A percentile compares a stretch with the other conserved stretches of the same genome.
These are phyloP conservation scores for Silurus aristotelis DNA, from an alignment of 2,797 vertebrate species.

Conservation along the genomic window DNA sequence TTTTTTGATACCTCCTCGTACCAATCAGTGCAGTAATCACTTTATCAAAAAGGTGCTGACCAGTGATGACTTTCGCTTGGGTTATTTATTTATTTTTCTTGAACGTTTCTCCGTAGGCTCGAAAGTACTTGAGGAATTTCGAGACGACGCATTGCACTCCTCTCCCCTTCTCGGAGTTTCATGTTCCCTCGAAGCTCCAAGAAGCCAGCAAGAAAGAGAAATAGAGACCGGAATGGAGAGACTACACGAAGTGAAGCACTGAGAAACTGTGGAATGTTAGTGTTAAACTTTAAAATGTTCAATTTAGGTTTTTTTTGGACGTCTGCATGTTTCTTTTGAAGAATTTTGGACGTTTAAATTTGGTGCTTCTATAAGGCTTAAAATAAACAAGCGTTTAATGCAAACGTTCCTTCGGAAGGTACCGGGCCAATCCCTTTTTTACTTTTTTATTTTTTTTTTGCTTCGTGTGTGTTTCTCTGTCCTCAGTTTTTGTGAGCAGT, in stretches of 20 bases:
- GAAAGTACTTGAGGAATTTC: slow-evolving; percentile 89
- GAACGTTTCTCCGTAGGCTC: slow-evolving; percentile 71
- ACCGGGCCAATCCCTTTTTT: neutral
- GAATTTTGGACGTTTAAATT: neutral
- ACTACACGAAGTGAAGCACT: neutral
- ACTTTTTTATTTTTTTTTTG: neutral
- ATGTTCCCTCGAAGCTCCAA: slow-evolving; percentile 83
- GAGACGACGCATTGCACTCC: slow-evolving; percentile 90
- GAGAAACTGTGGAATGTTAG: slow-evolving; percentile 35
- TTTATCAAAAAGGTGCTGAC: too few relatives aligned
- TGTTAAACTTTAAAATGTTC: slow-evolving; percentile 35
- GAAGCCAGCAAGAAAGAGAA: neutral
- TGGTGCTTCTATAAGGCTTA: neutral
- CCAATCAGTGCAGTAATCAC: too few relatives aligned
- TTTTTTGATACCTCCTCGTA: too few relatives aligned
- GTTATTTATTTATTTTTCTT: neutral
- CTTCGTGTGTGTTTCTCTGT: slow-evolving; percentile 30
- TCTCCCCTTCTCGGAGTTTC: slow-evolving; percentile 82
- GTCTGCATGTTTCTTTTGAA: slow-evolving; percentile 40
- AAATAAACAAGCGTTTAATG: neutral
- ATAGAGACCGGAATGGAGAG: slow-evolving; percentile 18
- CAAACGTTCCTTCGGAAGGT: neutral
- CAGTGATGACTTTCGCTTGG: too few relatives aligned
- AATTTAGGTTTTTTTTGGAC: neutral
- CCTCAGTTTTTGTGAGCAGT: slow-evolving; percentile 52